Conservation (phyloP, 2,888 invertebrate genomes). For the Isoperla grammatica region DNA sequence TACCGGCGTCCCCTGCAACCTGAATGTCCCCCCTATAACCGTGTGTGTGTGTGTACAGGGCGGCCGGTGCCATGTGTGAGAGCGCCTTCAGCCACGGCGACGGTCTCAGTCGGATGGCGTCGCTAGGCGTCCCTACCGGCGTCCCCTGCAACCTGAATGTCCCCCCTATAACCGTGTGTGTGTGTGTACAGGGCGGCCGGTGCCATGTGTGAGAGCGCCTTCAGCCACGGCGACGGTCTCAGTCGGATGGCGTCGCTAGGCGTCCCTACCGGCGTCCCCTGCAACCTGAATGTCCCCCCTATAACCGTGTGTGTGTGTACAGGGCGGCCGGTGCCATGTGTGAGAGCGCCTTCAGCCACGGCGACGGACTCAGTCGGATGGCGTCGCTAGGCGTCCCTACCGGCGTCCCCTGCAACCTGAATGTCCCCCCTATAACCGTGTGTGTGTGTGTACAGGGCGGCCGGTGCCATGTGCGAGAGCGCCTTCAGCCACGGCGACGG, state of each 20-base stretch:
- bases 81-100: constrained; percentile 50
- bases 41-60: no score
- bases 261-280: no score
- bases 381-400: constrained; percentile 53
- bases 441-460: constrained; percentile 63
- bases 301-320: no score
- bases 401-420: no score
- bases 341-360: constrained; percentile 52
- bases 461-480: constrained; percentile 67
- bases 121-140: constrained; percentile 59
- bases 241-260: constrained; percentile 47
- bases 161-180: no score
- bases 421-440: no score
- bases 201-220: constrained; percentile 65
- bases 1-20: no score
- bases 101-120: constrained; percentile 33
- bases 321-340: constrained; percentile 72
- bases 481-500: constrained; percentile 48
- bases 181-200: constrained; percentile 65
- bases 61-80: constrained; percentile 70
- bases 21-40: no score
- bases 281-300: no score
- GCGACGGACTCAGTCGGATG: constrained; percentile 41
- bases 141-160: no score
- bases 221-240: constrained; percentile 42